phyloP scores from a whole-genome alignment of 2,888 invertebrate genomes.

The Callyntrura guangdongensis region DNA sequence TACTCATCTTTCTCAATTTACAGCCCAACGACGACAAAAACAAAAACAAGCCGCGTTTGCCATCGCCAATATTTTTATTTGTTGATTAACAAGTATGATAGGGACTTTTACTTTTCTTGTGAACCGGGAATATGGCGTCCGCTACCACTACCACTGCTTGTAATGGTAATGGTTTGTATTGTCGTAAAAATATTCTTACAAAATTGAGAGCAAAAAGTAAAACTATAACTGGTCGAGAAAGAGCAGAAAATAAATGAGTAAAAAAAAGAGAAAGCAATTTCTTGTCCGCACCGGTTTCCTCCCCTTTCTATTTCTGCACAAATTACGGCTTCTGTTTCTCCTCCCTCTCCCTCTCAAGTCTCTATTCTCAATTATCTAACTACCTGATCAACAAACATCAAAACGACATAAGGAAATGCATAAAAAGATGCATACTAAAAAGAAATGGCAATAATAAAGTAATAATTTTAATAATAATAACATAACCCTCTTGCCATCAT shows the following conservation, averaged over 20 bases:
- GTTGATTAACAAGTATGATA: conserved; percentile 41
- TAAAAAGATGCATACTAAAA: background rate
- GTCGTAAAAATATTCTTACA: conserved; percentile 7
- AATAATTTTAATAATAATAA: no score
- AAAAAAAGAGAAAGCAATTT: background rate
- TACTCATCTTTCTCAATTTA: background rate
- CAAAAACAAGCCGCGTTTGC: no score
- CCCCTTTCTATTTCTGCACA: no score
- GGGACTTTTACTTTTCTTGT: background rate
- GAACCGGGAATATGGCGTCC: no score
- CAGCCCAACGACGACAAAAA: no score
- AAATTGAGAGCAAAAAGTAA: background rate
- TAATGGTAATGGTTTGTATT: background rate
- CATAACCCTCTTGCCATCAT: no score
- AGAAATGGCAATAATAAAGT: no score
- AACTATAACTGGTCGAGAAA: background rate
- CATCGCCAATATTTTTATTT: conserved; percentile 11
- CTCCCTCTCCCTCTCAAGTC: no score
- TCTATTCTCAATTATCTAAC: no score
- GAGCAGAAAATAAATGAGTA: background rate
- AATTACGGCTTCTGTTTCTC: no score
- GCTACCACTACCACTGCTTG: background rate
- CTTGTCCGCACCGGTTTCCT: no score
- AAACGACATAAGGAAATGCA: background rate
- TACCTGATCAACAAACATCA: background rate